phyloP scores from a whole-genome alignment of 2,113 vertebrate species.

The Crotophaga sulcirostris region DNA sequence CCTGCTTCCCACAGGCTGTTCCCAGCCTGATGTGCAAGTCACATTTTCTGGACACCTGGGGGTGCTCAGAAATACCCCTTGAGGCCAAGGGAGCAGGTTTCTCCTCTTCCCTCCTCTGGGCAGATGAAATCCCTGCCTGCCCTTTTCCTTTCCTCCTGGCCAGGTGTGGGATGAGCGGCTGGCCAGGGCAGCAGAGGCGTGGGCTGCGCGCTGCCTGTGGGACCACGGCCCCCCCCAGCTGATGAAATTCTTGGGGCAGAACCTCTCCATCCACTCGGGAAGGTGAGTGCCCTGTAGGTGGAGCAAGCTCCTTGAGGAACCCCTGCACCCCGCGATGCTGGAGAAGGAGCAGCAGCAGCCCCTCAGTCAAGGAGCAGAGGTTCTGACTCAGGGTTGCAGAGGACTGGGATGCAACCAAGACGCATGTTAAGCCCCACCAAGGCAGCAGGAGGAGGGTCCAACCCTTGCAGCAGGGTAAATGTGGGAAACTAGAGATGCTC shows the following conservation, averaged over 20 bases:
- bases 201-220: constrained; percentile 87
- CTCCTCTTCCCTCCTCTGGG: background rate
- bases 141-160: background rate
- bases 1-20: background rate
- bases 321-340: rapidly evolving
- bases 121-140: background rate
- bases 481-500: background rate
- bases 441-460: background rate
- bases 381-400: background rate
- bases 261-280: constrained; percentile 87
- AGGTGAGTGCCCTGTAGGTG: constrained; percentile 63
- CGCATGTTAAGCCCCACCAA: rapidly evolving
- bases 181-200: constrained; percentile 83
- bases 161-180: constrained; percentile 88
- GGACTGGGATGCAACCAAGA: background rate
- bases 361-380: background rate
- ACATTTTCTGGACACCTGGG: background rate
- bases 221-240: constrained; percentile 84
- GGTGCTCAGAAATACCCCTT: background rate
- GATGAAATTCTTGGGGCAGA: constrained; percentile 87
- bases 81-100: background rate
- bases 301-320: background rate
- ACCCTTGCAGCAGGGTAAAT: background rate
- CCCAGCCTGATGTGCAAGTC: background rate
- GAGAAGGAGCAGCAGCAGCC: background rate